Evolutionary conservation across 2,888 invertebrate genomes (phyloP).

Genomic region (Tubulanus polymorphus): DNA sequence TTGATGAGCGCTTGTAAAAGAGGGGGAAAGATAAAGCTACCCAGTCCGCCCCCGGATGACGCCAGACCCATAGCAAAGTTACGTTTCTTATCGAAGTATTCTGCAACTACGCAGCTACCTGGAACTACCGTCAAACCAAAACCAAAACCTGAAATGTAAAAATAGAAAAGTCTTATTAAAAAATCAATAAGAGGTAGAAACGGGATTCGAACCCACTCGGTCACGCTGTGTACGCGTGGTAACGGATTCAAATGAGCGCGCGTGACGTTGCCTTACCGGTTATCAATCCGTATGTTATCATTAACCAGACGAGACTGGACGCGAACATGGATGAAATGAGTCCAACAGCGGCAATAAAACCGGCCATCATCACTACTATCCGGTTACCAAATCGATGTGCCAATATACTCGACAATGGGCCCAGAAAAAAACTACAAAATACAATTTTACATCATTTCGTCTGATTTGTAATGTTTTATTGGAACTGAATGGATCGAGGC

Average conservation of each 20-base stretch:
- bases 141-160: background rate
- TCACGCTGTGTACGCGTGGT: no score
- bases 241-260: no score
- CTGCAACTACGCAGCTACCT: background rate
- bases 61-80: slow-evolving; percentile 1
- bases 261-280: no score
- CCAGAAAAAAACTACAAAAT: background rate
- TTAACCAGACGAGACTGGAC: background rate
- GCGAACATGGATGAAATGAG: background rate
- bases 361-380: background rate
- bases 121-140: background rate
- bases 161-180: no score
- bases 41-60: background rate
- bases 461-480: no score
- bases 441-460: no score
- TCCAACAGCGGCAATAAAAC: background rate
- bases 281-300: background rate
- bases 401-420: background rate
- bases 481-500: no score
- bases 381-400: background rate
- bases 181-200: no score
- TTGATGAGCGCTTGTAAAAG: background rate
- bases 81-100: background rate
- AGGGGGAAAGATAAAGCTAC: background rate
- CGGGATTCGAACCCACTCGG: no score